phyloP scores from a whole-genome alignment of 1,140 invertebrate species.

The Samia ricini region DNA sequence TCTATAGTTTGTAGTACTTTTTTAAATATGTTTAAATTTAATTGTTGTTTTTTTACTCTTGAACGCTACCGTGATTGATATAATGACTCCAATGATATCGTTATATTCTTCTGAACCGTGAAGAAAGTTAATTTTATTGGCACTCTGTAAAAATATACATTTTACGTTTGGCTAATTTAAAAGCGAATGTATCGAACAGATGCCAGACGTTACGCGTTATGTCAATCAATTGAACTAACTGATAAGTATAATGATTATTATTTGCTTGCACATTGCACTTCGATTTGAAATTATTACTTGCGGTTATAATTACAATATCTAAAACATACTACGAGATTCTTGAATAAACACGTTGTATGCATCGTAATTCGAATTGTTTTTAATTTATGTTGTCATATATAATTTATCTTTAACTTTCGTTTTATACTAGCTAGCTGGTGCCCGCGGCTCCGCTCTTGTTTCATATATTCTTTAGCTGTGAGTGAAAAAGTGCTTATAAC shows the following conservation, averaged over 20 bases:
- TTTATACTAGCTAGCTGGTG: too few relatives aligned
- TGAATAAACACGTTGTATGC: not conserved
- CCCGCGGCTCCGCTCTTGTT: too few relatives aligned
- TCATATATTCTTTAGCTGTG: too few relatives aligned
- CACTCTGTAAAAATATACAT: not conserved
- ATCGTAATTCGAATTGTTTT: not conserved
- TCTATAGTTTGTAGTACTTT: too few relatives aligned
- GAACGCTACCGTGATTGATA: not conserved
- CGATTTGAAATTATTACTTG: not conserved
- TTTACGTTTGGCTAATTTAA: conserved; percentile 9
- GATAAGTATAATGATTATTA: not conserved
- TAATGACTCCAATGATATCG: not conserved
- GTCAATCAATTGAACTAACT: conserved; percentile 51
- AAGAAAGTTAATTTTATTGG: not conserved
- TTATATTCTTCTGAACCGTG: not conserved
- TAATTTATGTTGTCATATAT: not conserved
- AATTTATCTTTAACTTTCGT: not conserved
- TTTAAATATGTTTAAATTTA: not conserved
- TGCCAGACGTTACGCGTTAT: conserved; percentile 39
- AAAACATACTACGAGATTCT: too few relatives aligned
- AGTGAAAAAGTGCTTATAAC: too few relatives aligned
- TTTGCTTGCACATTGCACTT: too few relatives aligned
- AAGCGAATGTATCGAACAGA: conserved; percentile 55
- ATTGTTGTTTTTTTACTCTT: not conserved
- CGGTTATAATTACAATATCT: too few relatives aligned